These are phyloP conservation scores for Melangyna quadrimaculata DNA, from an alignment of 2,888 invertebrate species.

Conservation along the genomic window DNA sequence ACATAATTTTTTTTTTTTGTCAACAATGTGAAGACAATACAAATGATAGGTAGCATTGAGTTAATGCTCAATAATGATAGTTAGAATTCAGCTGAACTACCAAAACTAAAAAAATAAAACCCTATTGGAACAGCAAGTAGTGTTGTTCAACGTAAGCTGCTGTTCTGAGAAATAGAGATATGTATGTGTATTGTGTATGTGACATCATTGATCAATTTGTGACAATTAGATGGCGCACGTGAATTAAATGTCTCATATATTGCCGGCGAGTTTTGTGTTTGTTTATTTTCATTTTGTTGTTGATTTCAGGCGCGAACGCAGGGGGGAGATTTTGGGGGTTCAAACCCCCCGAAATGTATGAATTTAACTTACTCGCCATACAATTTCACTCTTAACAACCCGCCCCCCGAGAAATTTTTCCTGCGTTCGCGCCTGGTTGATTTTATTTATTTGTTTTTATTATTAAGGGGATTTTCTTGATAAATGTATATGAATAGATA, in stretches of 20 bases:
- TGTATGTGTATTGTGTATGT: not conserved
- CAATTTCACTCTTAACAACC: too few relatives aligned
- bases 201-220: conserved; percentile 61
- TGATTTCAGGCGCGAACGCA: too few relatives aligned
- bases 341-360: too few relatives aligned
- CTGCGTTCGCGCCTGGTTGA: too few relatives aligned
- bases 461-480: not conserved
- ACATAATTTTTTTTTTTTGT: too few relatives aligned
- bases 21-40: too few relatives aligned
- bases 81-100: not conserved
- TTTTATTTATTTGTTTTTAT: not conserved
- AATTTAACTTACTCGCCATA: too few relatives aligned
- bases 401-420: too few relatives aligned
- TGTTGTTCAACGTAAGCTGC: not conserved
- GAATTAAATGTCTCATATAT: conserved; percentile 46
- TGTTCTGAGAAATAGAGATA: conserved; percentile 1
- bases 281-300: conserved; percentile 38
- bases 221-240: conserved; percentile 62
- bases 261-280: conserved; percentile 42
- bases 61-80: too few relatives aligned
- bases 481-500: too few relatives aligned
- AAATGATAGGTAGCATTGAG: too few relatives aligned
- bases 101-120: not conserved
- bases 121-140: not conserved
- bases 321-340: too few relatives aligned